Evolutionary conservation across 1,140 invertebrate species (phyloP).

Genomic region (Drosophila prosaltans): DNA sequence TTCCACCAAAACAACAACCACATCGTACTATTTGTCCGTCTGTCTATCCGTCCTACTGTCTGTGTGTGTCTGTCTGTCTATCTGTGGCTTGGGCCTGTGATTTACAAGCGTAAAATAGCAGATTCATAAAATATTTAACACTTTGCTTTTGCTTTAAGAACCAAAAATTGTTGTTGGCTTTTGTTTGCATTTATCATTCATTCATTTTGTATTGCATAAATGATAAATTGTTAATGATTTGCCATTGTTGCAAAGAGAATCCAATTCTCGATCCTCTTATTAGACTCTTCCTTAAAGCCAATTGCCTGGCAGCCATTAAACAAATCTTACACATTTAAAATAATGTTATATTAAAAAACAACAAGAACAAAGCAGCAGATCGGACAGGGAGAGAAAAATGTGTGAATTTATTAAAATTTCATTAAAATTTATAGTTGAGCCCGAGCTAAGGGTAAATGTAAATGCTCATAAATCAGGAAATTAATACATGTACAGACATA

Average conservation of each 20-base stretch:
- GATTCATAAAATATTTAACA: slow-evolving; percentile 73
- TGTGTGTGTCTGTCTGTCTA: slow-evolving; percentile 27
- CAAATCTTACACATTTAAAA: slow-evolving; percentile 24
- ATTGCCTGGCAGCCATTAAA: slow-evolving; percentile 10
- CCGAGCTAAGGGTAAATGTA: slow-evolving; percentile 45
- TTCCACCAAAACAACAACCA: slow-evolving; percentile 21
- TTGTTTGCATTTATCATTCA: slow-evolving; percentile 56
- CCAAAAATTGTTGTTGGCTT: slow-evolving; percentile 13
- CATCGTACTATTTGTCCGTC: not conserved
- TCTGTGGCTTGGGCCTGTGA: slow-evolving; percentile 66
- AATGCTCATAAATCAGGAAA: slow-evolving; percentile 73
- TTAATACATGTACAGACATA: slow-evolving; percentile 50
- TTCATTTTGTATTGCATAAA: slow-evolving; percentile 22
- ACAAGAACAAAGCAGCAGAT: slow-evolving; percentile 33
- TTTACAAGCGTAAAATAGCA: slow-evolving; percentile 80
- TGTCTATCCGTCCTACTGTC: slow-evolving; percentile 40
- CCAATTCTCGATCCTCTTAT: not conserved
- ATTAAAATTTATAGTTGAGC: slow-evolving; percentile 70
- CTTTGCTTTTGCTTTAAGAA: slow-evolving; percentile 11
- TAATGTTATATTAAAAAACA: slow-evolving; percentile 3
- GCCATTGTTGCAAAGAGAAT: slow-evolving; percentile 24
- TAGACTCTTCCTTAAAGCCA: slow-evolving; percentile 28
- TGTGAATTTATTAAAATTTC: slow-evolving; percentile 74
- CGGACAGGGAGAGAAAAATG: slow-evolving; percentile 7
- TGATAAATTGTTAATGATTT: slow-evolving; percentile 46